phyloP scores from a whole-genome alignment of 2,113 vertebrate genomes.

The Leucoraja erinaceus region DNA sequence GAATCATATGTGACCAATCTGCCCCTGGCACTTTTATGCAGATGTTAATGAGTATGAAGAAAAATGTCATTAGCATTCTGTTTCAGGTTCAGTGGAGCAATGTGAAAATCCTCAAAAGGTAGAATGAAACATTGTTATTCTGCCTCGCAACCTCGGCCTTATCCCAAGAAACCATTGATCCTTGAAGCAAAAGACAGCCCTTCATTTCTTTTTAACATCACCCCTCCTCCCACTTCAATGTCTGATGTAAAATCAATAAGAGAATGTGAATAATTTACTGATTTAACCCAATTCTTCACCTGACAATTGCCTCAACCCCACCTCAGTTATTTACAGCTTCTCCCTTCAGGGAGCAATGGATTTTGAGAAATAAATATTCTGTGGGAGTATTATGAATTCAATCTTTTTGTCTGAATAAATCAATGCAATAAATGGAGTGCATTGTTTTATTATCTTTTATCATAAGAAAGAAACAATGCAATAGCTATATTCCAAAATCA shows the following conservation, averaged over 20 bases:
- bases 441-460: background rate
- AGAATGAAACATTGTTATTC: background rate
- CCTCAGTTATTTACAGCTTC: background rate
- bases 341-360: background rate
- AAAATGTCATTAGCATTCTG: background rate
- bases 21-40: background rate
- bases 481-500: background rate
- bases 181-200: background rate
- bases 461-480: no score
- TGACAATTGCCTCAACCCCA: background rate
- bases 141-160: background rate
- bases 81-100: background rate
- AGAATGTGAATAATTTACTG: background rate
- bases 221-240: no score
- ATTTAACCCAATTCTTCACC: background rate
- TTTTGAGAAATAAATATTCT: background rate
- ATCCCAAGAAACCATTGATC: background rate
- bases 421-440: background rate
- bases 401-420: background rate
- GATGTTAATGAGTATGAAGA: background rate
- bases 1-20: background rate
- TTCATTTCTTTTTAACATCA: background rate
- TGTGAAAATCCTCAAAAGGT: background rate
- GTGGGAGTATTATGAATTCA: background rate
- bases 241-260: background rate